These are phyloP conservation scores for Argyrosomus regius DNA, from an alignment of 2,797 vertebrate species.

Conservation along the genomic window DNA sequence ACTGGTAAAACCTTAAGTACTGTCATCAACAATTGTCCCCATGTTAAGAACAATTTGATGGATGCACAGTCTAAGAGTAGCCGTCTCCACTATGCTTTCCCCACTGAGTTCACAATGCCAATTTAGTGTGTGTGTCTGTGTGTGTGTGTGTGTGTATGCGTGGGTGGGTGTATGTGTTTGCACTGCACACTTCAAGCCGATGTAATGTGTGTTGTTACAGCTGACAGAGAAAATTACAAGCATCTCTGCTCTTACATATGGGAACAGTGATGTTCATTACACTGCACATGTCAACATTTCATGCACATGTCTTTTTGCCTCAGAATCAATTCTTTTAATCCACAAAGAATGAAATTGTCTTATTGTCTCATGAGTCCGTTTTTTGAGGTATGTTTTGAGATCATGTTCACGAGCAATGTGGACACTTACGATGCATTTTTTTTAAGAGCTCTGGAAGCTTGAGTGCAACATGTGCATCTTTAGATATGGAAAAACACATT, in stretches of 20 bases:
- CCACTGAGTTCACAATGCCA: slow-evolving; percentile 20
- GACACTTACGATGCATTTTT: slow-evolving; percentile 12
- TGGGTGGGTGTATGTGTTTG: slow-evolving; percentile 9
- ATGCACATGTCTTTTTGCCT: slow-evolving; percentile 30
- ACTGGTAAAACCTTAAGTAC: slow-evolving; percentile 61
- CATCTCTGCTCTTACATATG: slow-evolving; percentile 36
- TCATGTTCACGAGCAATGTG: slow-evolving; percentile 18
- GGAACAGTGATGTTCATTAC: slow-evolving; percentile 30
- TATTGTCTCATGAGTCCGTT: not conserved
- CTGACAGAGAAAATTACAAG: slow-evolving; percentile 54
- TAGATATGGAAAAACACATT: slow-evolving; percentile 67
- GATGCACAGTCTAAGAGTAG: slow-evolving; percentile 47
- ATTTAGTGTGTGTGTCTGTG: slow-evolving; percentile 21
- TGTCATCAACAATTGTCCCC: slow-evolving; percentile 67
- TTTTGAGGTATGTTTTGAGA: slow-evolving; percentile 31
- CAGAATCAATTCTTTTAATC: slow-evolving; percentile 18
- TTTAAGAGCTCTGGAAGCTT: slow-evolving; percentile 19
- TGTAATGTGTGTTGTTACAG: slow-evolving; percentile 57
- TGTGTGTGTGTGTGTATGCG: not conserved
- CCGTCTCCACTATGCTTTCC: slow-evolving; percentile 34
- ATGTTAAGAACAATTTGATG: slow-evolving; percentile 56
- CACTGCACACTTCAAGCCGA: slow-evolving; percentile 18
- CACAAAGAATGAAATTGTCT: slow-evolving; percentile 24
- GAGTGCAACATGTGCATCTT: slow-evolving; percentile 53
- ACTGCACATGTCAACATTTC: slow-evolving; percentile 23